Base-by-base conservation (phyloP, 2,797 vertebrate species). In the Euthynnus affinis region DNA sequence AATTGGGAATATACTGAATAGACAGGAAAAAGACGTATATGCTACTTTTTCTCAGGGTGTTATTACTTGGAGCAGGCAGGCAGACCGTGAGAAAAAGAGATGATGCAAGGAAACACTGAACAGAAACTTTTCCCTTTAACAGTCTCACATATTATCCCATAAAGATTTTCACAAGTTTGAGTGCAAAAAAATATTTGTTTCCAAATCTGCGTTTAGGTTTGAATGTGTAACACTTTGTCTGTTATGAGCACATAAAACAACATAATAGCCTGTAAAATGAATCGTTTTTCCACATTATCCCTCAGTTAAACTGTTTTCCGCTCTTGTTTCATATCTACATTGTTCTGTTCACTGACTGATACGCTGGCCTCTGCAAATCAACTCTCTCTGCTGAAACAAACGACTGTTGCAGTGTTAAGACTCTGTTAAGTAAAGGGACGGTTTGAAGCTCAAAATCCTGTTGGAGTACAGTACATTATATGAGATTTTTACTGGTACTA, bases 11-110 rank as follows among this genome's bases (percentile, higher is more conserved):
- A 62, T 44, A 71, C 49, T 22, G 17, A 40, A 29, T 51, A 0
- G 17, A 40, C 29, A 60, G 1, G 55, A 58, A 64, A 71, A 57
- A 80, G 22, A 59, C 29, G 44, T 32, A 23, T 6, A 8, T 32
- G 68, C 46, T 3, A 6, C 59, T 60, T 62, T 59, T 49, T 84
- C 67, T 78, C 84, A 63, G 53, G 74, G 76, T 78, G 78, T 27
- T 55, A 53, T 75, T 75, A 72, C 75, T 63, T 77, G 77, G 76
- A 70, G 53, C 57, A 77, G 71, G 44, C 22, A 66, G 76, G 76
- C 79, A 40, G 49, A 71, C 74, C 67, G 44, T 78, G 74, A 57
- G 23, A 55, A 29, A 52, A 20, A 18, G 2, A 20, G 22, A 25
- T 25, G 34, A 58, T 22, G 60, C 6, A 49, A 10, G 60, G 6